Evolutionary conservation across 1,140 invertebrate species (phyloP).

Genomic region (Venustaconcha ellipsiformis): DNA sequence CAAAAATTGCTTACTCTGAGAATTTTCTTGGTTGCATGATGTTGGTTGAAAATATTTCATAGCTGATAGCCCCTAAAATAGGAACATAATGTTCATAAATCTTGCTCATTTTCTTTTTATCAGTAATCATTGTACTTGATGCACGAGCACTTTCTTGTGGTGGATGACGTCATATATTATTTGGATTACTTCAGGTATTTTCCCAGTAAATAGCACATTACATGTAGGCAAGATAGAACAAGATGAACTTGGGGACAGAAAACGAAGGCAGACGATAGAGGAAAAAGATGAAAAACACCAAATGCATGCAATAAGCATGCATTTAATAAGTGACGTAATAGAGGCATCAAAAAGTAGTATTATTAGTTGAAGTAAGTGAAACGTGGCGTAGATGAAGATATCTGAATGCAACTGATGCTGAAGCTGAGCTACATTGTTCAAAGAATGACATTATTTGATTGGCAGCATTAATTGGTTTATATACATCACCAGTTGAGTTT

Average conservation of each 20-base stretch:
- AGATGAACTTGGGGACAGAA: not conserved
- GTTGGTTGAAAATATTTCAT: conserved; percentile 54
- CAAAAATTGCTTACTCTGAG: conserved; percentile 35
- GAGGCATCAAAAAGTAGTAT: too few species aligned
- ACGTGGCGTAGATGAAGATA: too few species aligned
- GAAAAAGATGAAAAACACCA: too few species aligned
- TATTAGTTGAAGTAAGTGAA: too few species aligned
- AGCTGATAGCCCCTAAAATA: conserved; percentile 49
- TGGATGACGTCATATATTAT: conserved; percentile 1
- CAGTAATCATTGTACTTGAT: conserved; percentile 3
- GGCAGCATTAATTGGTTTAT: too few species aligned
- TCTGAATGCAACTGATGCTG: too few species aligned
- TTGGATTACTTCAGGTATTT: not conserved
- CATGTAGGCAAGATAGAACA: not conserved
- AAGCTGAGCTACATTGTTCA: too few species aligned
- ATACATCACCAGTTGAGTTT: too few species aligned
- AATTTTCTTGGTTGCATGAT: conserved; percentile 59
- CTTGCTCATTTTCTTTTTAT: conserved; percentile 8
- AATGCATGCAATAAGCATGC: too few species aligned
- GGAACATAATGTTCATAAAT: conserved; percentile 41
- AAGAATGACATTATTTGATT: too few species aligned
- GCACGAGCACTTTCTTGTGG: conserved; percentile 5
- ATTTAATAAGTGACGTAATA: too few species aligned
- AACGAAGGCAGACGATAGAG: too few species aligned
- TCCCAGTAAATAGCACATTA: not conserved